These are phyloP conservation scores for Boloria euphrosyne DNA, from an alignment of 2,888 invertebrate species.

Conservation along the genomic window DNA sequence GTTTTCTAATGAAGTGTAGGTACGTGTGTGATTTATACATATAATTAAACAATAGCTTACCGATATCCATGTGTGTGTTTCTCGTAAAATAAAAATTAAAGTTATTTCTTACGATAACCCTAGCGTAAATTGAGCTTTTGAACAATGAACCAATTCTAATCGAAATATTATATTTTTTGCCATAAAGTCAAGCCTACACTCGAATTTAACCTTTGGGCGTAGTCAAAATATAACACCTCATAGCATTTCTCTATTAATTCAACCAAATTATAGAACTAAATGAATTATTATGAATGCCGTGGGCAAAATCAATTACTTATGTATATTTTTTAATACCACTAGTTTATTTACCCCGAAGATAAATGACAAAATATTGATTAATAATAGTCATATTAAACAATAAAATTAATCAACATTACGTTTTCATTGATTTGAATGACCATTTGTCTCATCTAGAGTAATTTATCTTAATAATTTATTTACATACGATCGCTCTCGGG, in stretches of 20 bases:
- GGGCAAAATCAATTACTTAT: background rate
- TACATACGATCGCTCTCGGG: too few relatives aligned
- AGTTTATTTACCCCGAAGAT: slow-evolving; percentile 1
- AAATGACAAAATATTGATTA: background rate
- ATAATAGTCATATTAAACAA: background rate
- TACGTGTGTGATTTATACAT: too few relatives aligned
- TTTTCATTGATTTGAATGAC: background rate
- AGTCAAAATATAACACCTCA: background rate
- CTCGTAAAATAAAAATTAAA: too few relatives aligned
- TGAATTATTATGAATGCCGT: slow-evolving; percentile 6
- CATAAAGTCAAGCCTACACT: background rate
- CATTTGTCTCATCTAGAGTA: background rate
- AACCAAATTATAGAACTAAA: background rate
- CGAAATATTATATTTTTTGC: background rate
- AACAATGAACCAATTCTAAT: too few relatives aligned
- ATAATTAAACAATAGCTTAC: too few relatives aligned
- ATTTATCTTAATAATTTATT: too few relatives aligned
- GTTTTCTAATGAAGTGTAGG: too few relatives aligned
- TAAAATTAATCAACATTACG: background rate
- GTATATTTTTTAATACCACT: background rate
- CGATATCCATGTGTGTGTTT: too few relatives aligned
- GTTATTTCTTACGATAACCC: too few relatives aligned
- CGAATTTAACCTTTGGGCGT: background rate
- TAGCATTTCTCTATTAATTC: background rate
- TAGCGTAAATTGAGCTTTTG: too few relatives aligned